Evolutionary conservation across 1,140 invertebrate species (phyloP).

Genomic region (Ladona fulva): DNA sequence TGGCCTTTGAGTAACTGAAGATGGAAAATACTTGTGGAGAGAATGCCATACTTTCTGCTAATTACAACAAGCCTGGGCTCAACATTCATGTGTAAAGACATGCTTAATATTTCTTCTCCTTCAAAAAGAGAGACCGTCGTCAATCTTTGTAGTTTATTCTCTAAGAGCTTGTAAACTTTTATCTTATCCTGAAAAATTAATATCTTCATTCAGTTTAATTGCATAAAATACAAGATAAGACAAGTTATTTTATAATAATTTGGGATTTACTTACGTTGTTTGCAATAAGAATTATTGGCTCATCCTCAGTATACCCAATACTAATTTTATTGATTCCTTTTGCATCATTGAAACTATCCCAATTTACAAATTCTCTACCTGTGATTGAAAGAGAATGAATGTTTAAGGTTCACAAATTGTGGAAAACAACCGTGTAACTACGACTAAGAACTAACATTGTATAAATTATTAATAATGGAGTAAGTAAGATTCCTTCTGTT

Average conservation of each 20-base stretch:
- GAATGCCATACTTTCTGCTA: background rate
- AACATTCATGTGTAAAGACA: background rate
- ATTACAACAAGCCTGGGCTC: background rate
- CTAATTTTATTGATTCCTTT: background rate
- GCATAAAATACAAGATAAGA: too few species aligned
- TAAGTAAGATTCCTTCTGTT: too few species aligned
- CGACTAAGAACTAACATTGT: too few species aligned
- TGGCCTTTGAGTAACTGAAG: background rate
- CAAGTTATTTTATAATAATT: too few species aligned
- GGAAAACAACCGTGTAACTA: too few species aligned
- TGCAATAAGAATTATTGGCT: background rate
- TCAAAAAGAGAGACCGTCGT: background rate
- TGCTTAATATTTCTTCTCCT: background rate
- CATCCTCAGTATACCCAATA: background rate
- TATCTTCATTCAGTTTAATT: background rate
- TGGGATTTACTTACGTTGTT: background rate
- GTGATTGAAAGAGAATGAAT: too few species aligned
- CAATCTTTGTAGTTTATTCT: background rate
- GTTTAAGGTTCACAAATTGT: too few species aligned
- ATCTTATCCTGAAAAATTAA: background rate
- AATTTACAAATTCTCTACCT: background rate
- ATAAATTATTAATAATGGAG: too few species aligned
- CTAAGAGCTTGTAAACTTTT: background rate
- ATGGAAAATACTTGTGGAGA: background rate
- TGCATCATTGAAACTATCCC: background rate